Conservation (phyloP, 2,888 invertebrate genomes). For the Neria commutata region DNA sequence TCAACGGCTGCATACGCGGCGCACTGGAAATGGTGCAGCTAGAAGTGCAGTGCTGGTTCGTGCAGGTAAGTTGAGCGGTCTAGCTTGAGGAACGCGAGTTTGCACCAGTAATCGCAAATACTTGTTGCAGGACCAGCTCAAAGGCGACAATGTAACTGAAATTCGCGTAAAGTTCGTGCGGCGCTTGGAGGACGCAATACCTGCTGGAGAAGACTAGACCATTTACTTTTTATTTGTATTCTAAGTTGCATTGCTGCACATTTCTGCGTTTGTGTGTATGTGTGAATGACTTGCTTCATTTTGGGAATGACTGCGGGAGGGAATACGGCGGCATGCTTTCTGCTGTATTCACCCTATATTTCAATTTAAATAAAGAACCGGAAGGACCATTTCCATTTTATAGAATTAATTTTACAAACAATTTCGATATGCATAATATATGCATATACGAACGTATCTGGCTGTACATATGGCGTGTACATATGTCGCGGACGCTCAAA, state of each 20-base stretch:
- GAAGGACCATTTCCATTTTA: background rate
- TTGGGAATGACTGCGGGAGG: too few relatives aligned
- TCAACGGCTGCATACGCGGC: slow-evolving; percentile 91
- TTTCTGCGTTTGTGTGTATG: slow-evolving; percentile 1
- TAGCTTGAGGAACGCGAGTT: background rate
- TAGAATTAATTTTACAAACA: background rate
- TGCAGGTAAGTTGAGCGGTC: slow-evolving; percentile 65
- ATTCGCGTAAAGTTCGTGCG: slow-evolving; percentile 93
- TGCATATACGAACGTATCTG: too few relatives aligned
- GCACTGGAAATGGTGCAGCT: slow-evolving; percentile 99
- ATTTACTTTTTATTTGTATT: slow-evolving; percentile 13
- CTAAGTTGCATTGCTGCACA: background rate
- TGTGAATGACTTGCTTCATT: too few relatives aligned
- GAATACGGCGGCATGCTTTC: too few relatives aligned
- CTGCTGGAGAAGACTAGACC: slow-evolving; percentile 93
- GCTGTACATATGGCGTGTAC: too few relatives aligned
- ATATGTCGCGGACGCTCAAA: too few relatives aligned
- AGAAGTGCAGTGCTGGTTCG: slow-evolving; percentile 93
- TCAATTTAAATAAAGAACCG: too few relatives aligned
- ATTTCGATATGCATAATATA: too few relatives aligned
- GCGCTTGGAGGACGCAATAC: slow-evolving; percentile 95
- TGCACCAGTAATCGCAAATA: background rate
- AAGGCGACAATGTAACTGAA: slow-evolving; percentile 93
- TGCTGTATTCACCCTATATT: too few relatives aligned
- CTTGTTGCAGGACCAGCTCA: slow-evolving; percentile 80